These are phyloP conservation scores for Micromys minutus DNA, from an alignment of 2,113 vertebrate species.

Conservation along the genomic window DNA sequence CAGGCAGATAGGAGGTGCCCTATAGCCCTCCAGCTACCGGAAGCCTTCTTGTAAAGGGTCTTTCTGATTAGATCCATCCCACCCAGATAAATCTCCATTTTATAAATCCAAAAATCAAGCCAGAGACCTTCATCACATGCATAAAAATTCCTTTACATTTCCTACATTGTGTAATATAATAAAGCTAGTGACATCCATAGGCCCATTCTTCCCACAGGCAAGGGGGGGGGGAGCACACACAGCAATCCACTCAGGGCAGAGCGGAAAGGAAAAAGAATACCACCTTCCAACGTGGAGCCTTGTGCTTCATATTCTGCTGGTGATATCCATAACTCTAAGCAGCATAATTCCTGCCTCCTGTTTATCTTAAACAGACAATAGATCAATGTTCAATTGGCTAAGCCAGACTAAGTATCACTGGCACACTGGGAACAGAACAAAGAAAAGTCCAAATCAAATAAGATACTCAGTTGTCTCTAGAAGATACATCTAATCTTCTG, in stretches of 20 bases:
- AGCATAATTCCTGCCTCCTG: background rate
- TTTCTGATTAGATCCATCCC: background rate
- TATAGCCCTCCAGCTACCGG: background rate
- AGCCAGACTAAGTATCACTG: slow-evolving; percentile 4
- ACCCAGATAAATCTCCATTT: background rate
- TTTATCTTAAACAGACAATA: background rate
- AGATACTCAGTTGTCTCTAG: background rate
- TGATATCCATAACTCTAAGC: background rate
- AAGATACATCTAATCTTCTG: background rate
- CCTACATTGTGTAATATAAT: background rate
- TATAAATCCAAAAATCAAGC: slow-evolving; percentile 6
- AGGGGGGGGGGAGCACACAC: background rate
- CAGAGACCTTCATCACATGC: background rate
- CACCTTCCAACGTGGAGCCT: background rate
- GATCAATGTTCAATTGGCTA: slow-evolving; percentile 4
- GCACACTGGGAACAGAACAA: background rate
- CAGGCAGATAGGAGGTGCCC: background rate
- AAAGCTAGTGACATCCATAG: background rate
- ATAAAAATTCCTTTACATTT: slow-evolving; percentile 33
- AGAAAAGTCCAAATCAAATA: slow-evolving; percentile 7
- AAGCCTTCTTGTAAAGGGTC: background rate
- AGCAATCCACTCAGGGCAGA: background rate
- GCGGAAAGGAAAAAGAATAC: background rate
- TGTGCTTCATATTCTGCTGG: background rate
- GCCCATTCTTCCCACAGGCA: background rate